Conservation (phyloP, 2,888 invertebrate species). For the Catotricha subobsoleta region DNA sequence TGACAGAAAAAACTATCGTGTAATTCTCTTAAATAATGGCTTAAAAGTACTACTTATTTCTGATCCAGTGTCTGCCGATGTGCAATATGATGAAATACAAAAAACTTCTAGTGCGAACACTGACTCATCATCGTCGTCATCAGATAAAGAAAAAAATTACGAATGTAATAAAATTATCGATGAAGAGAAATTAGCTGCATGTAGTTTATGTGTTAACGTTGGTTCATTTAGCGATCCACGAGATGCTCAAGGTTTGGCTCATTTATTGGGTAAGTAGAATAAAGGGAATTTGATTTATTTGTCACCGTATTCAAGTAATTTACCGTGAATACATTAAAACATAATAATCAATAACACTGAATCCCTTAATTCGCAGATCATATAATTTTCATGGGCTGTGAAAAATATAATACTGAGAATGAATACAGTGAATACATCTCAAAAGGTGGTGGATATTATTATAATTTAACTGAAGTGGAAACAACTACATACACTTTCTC, state of each 20-base stretch:
- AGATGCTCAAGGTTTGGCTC: constrained; percentile 61
- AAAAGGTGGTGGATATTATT: constrained; percentile 71
- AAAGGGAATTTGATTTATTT: neutral
- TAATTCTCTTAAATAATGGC: constrained; percentile 35
- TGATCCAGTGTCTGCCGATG: constrained; percentile 31
- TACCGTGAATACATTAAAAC: neutral
- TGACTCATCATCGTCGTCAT: constrained; percentile 15
- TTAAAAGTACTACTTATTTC: constrained; percentile 53
- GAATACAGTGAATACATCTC: constrained; percentile 64
- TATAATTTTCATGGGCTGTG: constrained; percentile 88
- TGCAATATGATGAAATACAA: neutral
- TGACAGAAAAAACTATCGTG: constrained; percentile 52
- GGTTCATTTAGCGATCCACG: constrained; percentile 64
- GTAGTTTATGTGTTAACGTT: constrained; percentile 54
- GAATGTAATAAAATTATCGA: constrained; percentile 13
- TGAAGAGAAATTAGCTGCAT: constrained; percentile 40
- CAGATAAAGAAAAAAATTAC: constrained; percentile 13
- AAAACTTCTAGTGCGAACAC: neutral
- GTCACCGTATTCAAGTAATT: neutral
- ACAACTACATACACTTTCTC: constrained; percentile 80
- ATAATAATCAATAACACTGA: neutral
- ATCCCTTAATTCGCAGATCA: constrained; percentile 36
- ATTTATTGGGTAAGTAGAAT: constrained; percentile 39
- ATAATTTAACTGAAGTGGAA: constrained; percentile 77
- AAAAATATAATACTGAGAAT: constrained; percentile 74